phyloP scores from a whole-genome alignment of 2,888 invertebrate species.

The Melinaea menophilus region DNA sequence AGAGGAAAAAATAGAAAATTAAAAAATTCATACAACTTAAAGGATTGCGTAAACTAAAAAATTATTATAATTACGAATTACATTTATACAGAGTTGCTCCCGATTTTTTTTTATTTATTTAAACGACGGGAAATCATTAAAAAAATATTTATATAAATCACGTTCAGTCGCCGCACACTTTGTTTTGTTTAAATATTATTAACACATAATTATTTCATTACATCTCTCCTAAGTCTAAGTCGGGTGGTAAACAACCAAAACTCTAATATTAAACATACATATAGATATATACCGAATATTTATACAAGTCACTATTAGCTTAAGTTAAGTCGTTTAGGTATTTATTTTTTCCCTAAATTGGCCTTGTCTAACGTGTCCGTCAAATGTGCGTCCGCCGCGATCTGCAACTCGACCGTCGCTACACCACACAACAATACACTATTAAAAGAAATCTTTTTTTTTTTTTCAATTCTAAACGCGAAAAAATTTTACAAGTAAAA shows the following conservation, averaged over 20 bases:
- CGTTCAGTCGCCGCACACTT: conserved; percentile 69
- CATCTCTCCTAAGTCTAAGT: conserved; percentile 73
- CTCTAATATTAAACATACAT: conserved; percentile 78
- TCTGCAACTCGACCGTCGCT: conserved; percentile 43
- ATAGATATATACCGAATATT: conserved; percentile 77
- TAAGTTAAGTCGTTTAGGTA: conserved; percentile 77
- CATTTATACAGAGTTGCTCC: conserved; percentile 71
- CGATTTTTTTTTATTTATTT: conserved; percentile 42
- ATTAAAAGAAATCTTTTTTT: conserved; percentile 70
- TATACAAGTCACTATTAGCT: conserved; percentile 75
- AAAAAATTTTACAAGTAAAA: conserved; percentile 35
- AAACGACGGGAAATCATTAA: conserved; percentile 57
- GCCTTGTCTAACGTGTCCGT: conserved; percentile 73
- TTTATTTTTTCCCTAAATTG: conserved; percentile 64
- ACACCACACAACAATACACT: conserved; percentile 41
- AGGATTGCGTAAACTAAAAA: conserved; percentile 73
- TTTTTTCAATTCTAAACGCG: conserved; percentile 28
- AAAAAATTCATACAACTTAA: conserved; percentile 72
- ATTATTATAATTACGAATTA: conserved; percentile 76
- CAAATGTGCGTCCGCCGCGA: conserved; percentile 52
- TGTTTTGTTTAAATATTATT: conserved; percentile 74
- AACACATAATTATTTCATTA: conserved; percentile 75
- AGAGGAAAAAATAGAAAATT: conserved; percentile 66
- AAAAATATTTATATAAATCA: conserved; percentile 67
- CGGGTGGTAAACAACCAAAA: conserved; percentile 77